phyloP scores from a whole-genome alignment of 2,888 invertebrate species.

The Creontiades dilutus region DNA sequence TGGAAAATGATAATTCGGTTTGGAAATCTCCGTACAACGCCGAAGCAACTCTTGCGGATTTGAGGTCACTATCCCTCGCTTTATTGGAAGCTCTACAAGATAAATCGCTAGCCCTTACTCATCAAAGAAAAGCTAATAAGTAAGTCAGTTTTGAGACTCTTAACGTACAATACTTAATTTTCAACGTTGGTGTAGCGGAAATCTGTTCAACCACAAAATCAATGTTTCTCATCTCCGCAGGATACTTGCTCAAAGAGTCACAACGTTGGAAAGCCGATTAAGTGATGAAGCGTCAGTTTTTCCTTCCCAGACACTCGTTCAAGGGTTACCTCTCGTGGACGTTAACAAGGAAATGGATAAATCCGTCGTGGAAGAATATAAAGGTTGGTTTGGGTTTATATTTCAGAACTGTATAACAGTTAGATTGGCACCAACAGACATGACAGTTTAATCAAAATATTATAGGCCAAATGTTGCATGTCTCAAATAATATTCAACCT shows the following conservation, averaged over 20 bases:
- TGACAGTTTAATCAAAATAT: no score
- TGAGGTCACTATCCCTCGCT: slow-evolving; percentile 88
- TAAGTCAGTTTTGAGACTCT: slow-evolving; percentile 78
- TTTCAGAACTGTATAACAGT: not conserved
- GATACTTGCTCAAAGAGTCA: slow-evolving; percentile 88
- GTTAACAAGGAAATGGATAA: slow-evolving; percentile 67
- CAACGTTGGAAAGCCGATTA: slow-evolving; percentile 89
- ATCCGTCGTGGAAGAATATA: slow-evolving; percentile 57
- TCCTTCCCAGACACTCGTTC: slow-evolving; percentile 84
- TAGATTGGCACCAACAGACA: no score
- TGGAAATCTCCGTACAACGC: slow-evolving; percentile 78
- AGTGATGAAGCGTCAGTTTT: slow-evolving; percentile 83
- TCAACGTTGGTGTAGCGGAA: not conserved
- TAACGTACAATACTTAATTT: not conserved
- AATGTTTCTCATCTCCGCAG: slow-evolving; percentile 79
- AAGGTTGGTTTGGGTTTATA: slow-evolving; percentile 7
- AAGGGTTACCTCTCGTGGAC: slow-evolving; percentile 80
- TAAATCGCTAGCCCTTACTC: slow-evolving; percentile 89
- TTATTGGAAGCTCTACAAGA: slow-evolving; percentile 91
- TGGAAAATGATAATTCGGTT: slow-evolving; percentile 82
- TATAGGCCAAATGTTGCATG: no score
- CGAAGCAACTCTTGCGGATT: slow-evolving; percentile 85
- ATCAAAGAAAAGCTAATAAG: slow-evolving; percentile 93
- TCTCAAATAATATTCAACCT: no score
- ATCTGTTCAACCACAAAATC: not conserved